A percentile compares a stretch with the other conserved stretches of the same genome.
Conservation (phyloP, 1,140 invertebrate species). For the Plodia interpunctella region DNA sequence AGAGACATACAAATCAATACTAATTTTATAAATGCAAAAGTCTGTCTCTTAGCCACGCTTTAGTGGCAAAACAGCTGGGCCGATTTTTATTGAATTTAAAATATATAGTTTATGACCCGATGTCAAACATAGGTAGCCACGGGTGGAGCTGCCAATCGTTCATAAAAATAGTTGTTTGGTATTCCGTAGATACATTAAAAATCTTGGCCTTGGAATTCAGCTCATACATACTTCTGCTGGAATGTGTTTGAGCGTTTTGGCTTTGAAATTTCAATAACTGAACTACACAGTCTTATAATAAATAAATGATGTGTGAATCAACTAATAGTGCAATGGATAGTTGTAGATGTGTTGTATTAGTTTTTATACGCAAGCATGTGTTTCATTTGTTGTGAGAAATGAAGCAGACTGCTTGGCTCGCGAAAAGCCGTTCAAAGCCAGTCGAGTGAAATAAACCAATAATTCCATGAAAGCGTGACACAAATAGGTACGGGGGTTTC, state of each 20-base stretch:
- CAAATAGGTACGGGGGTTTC: slow-evolving; percentile 13
- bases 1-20: no score
- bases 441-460: slow-evolving; percentile 21
- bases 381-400: slow-evolving; percentile 13
- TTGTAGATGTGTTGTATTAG: no score
- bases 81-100: no score
- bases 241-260: neutral
- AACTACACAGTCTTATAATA: neutral
- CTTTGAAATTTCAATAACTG: neutral
- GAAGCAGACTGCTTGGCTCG: slow-evolving; percentile 18
- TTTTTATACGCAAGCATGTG: neutral
- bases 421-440: slow-evolving; percentile 24
- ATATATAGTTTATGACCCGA: no score
- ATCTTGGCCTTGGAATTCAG: neutral
- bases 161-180: neutral
- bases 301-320: neutral
- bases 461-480: slow-evolving; percentile 12
- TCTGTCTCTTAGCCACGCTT: no score
- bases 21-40: no score
- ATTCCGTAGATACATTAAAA: neutral
- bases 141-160: no score
- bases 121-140: no score
- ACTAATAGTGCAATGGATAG: neutral
- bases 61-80: no score
- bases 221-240: neutral